These are phyloP conservation scores for Ips typographus DNA, from an alignment of 1,140 invertebrate species.

Conservation along the genomic window DNA sequence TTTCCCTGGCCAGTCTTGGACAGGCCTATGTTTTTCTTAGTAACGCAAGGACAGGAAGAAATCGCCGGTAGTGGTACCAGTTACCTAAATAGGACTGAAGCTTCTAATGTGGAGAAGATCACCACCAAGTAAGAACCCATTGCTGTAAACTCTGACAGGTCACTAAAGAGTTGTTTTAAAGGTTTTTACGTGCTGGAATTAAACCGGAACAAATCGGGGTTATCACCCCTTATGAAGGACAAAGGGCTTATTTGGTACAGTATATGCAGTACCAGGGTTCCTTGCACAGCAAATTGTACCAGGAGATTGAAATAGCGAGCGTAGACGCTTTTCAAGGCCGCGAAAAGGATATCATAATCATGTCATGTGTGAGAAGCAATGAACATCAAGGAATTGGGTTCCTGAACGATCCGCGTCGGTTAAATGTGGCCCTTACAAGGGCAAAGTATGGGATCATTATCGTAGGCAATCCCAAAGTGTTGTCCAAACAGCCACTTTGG, in stretches of 20 bases:
- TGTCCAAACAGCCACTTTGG: slow-evolving; percentile 98
- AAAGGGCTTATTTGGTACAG: slow-evolving; percentile 96
- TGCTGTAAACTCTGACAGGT: background rate
- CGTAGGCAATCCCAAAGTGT: slow-evolving; percentile 98
- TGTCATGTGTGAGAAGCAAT: slow-evolving; percentile 89
- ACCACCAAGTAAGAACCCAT: slow-evolving; percentile 63
- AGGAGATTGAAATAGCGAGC: slow-evolving; percentile 98
- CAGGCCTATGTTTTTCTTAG: slow-evolving; percentile 99
- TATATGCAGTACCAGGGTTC: slow-evolving; percentile 99
- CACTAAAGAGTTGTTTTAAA: slow-evolving; percentile 22
- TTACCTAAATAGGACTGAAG: slow-evolving; percentile 97
- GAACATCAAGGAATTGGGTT: slow-evolving; percentile 93
- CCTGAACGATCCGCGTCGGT: slow-evolving; percentile 92
- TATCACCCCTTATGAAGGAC: slow-evolving; percentile 98
- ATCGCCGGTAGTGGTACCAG: slow-evolving; percentile 98
- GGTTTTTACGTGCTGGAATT: slow-evolving; percentile 91
- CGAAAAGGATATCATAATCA: slow-evolving; percentile 99
- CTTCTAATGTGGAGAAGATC: slow-evolving; percentile 97
- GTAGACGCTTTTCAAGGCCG: slow-evolving; percentile 98
- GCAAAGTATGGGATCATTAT: slow-evolving; percentile 98
- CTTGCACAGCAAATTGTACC: slow-evolving; percentile 94
- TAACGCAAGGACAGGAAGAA: slow-evolving; percentile 97
- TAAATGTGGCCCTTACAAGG: slow-evolving; percentile 97
- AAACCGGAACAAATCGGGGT: slow-evolving; percentile 99
- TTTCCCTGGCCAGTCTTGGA: slow-evolving; percentile 97